Evolutionary conservation across 2,113 vertebrate genomes (phyloP).

Genomic region (Neodon shergylaensis): DNA sequence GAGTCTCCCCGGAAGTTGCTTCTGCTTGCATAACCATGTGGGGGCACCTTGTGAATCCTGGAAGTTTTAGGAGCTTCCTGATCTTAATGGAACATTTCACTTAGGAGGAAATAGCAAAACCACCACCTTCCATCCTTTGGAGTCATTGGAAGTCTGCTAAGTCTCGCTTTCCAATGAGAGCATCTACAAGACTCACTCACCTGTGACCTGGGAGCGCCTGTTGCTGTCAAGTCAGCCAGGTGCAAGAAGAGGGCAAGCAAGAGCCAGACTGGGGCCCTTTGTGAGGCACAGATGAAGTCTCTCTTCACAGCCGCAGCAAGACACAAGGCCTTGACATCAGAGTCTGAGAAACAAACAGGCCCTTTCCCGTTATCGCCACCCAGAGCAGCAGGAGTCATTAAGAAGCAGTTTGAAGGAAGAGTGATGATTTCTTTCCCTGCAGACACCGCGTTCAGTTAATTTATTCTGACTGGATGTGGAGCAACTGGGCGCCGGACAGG

Average conservation of each 20-base stretch:
- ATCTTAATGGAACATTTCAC: not conserved
- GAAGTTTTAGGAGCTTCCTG: not conserved
- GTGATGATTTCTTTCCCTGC: conserved; percentile 66
- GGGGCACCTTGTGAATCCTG: not conserved
- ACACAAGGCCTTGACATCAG: not conserved
- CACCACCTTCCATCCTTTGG: not conserved
- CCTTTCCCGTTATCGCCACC: not conserved
- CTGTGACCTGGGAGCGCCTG: not conserved
- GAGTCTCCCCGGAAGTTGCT: not conserved
- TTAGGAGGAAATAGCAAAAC: not conserved
- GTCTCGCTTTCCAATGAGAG: not conserved
- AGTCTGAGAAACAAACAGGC: conserved; percentile 45
- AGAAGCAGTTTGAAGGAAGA: conserved; percentile 62
- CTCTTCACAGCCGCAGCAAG: not conserved
- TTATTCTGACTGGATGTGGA: conserved; percentile 80
- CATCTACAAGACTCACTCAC: not conserved
- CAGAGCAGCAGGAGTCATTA: conserved; percentile 61
- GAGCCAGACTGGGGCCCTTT: not conserved
- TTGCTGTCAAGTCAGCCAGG: not conserved
- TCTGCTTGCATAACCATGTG: not conserved
- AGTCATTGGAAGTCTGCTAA: not conserved
- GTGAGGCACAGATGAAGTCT: not conserved
- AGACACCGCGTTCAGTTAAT: conserved; percentile 78
- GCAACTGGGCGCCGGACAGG: conserved; percentile 71
- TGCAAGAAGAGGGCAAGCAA: not conserved